Conservation (phyloP, 2,888 invertebrate genomes). For the Andrena camellia region DNA sequence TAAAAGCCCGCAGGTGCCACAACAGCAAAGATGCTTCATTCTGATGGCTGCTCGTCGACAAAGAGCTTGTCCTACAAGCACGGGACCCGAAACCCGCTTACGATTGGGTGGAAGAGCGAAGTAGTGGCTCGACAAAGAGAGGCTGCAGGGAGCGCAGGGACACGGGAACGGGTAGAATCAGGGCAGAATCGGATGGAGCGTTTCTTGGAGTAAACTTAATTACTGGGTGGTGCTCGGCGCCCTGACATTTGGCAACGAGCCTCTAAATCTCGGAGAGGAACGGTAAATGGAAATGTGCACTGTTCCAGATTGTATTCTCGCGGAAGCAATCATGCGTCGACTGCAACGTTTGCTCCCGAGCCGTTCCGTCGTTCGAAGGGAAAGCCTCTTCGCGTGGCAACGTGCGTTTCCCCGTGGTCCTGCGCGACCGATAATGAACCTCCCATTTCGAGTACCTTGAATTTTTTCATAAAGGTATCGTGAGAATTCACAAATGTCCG, state of each 20-base stretch:
- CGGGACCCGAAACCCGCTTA: constrained; percentile 7
- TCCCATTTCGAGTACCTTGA: background rate
- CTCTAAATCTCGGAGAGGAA: constrained; percentile 76
- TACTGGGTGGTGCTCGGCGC: constrained; percentile 74
- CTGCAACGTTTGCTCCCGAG: constrained; percentile 37
- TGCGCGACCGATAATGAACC: constrained; percentile 27
- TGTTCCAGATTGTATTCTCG: constrained; percentile 74
- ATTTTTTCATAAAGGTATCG: background rate
- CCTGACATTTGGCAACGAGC: constrained; percentile 79
- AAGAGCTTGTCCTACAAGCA: constrained; percentile 67
- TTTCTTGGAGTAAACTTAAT: constrained; percentile 79
- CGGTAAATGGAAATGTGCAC: constrained; percentile 63
- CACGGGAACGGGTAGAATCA: constrained; percentile 18
- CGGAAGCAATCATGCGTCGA: constrained; percentile 73
- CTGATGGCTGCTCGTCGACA: constrained; percentile 44
- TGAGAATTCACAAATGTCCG: background rate
- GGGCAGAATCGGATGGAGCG: constrained; percentile 47
- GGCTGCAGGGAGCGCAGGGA: background rate
- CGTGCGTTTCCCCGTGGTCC: constrained; percentile 18
- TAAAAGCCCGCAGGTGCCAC: background rate
- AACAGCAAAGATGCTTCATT: constrained; percentile 16
- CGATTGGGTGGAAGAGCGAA: constrained; percentile 12
- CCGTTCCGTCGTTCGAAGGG: constrained; percentile 30
- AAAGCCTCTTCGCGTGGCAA: constrained; percentile 2
- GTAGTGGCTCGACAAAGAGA: constrained; percentile 32